A percentile compares a stretch with the other conserved stretches of the same genome.
These are phyloP conservation scores for Danio tinwini DNA, from an alignment of 2,797 vertebrate species.

Conservation along the genomic window DNA sequence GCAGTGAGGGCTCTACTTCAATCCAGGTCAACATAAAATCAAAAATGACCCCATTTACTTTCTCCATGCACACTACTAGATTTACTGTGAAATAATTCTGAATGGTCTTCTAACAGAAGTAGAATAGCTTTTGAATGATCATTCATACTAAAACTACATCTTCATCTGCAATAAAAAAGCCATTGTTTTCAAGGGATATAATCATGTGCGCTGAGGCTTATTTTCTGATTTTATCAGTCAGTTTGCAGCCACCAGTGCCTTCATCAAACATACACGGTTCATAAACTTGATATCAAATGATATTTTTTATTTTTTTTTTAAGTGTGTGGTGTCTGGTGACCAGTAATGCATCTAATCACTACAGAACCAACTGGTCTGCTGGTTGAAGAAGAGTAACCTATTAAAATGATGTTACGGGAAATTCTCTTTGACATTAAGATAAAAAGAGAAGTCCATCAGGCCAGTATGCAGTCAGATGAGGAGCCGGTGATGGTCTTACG, in stretches of 20 bases:
- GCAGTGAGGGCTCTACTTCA: neutral
- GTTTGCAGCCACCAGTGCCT: neutral
- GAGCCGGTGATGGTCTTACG: conserved; percentile 76
- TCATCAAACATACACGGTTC: neutral
- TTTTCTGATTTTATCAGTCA: neutral
- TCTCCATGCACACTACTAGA: neutral
- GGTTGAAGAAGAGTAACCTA: conserved; percentile 14
- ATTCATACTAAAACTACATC: no score
- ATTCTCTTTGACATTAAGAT: neutral
- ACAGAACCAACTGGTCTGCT: neutral
- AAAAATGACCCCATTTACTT: neutral
- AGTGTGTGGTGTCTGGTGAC: neutral
- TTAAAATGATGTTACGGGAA: neutral
- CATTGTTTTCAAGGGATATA: neutral
- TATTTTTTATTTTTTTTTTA: no score
- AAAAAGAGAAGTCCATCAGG: neutral
- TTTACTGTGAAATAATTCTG: neutral
- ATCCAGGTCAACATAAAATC: neutral
- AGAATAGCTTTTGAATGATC: neutral
- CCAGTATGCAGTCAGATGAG: neutral
- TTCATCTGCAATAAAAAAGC: neutral
- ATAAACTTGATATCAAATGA: conserved; percentile 3
- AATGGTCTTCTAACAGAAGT: neutral
- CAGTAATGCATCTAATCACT: neutral
- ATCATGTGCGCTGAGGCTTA: neutral